These are phyloP conservation scores for Melanargia galathea DNA, from an alignment of 2,888 invertebrate species.

Conservation along the genomic window DNA sequence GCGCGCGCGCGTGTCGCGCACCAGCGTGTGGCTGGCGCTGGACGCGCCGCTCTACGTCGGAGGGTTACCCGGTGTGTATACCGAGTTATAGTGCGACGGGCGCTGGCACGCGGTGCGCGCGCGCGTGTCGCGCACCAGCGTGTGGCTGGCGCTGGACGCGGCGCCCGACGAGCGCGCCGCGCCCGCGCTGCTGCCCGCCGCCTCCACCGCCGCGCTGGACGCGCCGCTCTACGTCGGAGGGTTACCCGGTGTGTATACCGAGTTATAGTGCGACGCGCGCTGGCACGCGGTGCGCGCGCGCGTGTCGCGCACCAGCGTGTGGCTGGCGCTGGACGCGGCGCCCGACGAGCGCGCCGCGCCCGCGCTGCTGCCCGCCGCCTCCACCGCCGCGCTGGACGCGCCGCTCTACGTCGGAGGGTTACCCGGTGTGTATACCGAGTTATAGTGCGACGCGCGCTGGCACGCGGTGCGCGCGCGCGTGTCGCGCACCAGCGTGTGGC, in stretches of 20 bases:
- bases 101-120: constrained; percentile 93
- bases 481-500: constrained; percentile 50
- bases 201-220: constrained; percentile 72
- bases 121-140: constrained; percentile 54
- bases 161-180: constrained; percentile 68
- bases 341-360: constrained; percentile 49
- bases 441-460: constrained; percentile 89
- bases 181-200: constrained; percentile 60
- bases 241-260: constrained; percentile 84
- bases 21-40: constrained; percentile 71
- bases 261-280: constrained; percentile 89
- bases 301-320: constrained; percentile 50
- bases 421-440: constrained; percentile 83
- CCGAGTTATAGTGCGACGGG: constrained; percentile 78
- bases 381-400: constrained; percentile 74
- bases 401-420: constrained; percentile 91
- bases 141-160: constrained; percentile 86
- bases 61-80: constrained; percentile 88
- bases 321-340: constrained; percentile 88
- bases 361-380: constrained; percentile 63
- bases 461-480: constrained; percentile 88
- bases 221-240: constrained; percentile 90
- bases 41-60: constrained; percentile 87
- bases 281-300: constrained; percentile 93
- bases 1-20: constrained; percentile 78